These are phyloP conservation scores for Balanococcus diminutus DNA, from an alignment of 2,888 invertebrate species.

Conservation along the genomic window DNA sequence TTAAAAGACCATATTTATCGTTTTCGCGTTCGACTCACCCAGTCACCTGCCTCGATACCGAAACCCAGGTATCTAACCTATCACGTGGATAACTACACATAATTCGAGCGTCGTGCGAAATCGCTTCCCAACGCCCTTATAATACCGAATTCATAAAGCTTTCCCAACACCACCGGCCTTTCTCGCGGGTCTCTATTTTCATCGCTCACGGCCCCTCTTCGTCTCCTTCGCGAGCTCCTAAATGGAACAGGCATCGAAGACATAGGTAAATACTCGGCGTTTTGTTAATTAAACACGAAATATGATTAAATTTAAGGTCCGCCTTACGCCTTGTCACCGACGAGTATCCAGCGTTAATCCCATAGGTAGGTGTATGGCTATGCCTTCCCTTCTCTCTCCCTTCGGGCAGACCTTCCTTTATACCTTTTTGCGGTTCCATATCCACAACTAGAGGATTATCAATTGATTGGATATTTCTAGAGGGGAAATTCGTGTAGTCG, in stretches of 20 bases:
- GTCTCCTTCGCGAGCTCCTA: not conserved
- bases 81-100: not conserved
- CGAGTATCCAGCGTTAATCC: not conserved
- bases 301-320: conserved; percentile 37
- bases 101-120: not conserved
- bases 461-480: no score
- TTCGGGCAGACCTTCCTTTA: no score
- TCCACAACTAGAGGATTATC: no score
- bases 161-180: not conserved
- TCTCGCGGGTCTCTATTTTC: not conserved
- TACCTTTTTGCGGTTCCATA: no score
- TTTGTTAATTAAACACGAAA: conserved; percentile 37
- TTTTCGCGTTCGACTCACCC: not conserved
- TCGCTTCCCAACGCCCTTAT: not conserved
- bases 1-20: not conserved
- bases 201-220: not conserved
- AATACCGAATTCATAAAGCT: conserved; percentile 12
- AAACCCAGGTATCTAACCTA: not conserved
- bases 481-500: no score
- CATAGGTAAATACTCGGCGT: conserved; percentile 1
- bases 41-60: not conserved
- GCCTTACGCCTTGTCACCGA: not conserved
- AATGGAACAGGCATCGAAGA: not conserved
- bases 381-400: not conserved
- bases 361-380: not conserved